Evolutionary conservation across 23 tunicate species (phyloP).

Genomic region (Halocynthia aurantium): DNA sequence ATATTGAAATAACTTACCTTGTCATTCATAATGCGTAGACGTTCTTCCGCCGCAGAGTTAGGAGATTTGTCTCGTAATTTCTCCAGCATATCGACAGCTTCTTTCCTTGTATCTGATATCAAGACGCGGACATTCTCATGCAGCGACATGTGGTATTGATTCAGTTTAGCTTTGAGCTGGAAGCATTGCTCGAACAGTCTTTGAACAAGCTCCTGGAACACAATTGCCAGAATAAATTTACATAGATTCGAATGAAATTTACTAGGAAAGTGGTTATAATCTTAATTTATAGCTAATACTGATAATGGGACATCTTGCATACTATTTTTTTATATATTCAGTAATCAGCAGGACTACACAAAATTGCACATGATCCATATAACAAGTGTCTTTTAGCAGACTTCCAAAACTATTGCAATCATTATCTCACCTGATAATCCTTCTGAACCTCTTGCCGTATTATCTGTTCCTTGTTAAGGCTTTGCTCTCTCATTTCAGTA

Average conservation of each 20-base stretch:
- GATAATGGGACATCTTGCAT: too few species aligned
- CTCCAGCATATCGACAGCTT: constrained; percentile 62
- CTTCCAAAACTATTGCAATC: too few species aligned
- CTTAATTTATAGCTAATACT: too few species aligned
- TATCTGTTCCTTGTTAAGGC: constrained; percentile 42
- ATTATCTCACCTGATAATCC: constrained; percentile 51
- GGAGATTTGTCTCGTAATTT: constrained; percentile 53
- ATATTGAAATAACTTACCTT: constrained; percentile 29
- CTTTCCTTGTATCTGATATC: constrained; percentile 52
- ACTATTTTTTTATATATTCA: too few species aligned
- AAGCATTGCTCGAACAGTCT: constrained; percentile 72
- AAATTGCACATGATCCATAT: too few species aligned
- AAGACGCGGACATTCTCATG: constrained; percentile 61
- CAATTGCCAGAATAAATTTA: background rate
- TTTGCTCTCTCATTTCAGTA: constrained; percentile 58
- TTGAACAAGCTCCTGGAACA: constrained; percentile 63
- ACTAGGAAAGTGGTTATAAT: too few species aligned
- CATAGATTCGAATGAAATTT: too few species aligned
- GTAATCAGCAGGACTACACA: too few species aligned
- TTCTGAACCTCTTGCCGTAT: constrained; percentile 63
- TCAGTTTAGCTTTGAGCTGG: constrained; percentile 64
- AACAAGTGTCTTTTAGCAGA: too few species aligned
- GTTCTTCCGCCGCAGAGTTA: constrained; percentile 60
- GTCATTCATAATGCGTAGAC: constrained; percentile 44
- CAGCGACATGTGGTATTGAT: constrained; percentile 67